Conservation (phyloP, 2,797 vertebrate genomes). For the Masticophis lateralis region DNA sequence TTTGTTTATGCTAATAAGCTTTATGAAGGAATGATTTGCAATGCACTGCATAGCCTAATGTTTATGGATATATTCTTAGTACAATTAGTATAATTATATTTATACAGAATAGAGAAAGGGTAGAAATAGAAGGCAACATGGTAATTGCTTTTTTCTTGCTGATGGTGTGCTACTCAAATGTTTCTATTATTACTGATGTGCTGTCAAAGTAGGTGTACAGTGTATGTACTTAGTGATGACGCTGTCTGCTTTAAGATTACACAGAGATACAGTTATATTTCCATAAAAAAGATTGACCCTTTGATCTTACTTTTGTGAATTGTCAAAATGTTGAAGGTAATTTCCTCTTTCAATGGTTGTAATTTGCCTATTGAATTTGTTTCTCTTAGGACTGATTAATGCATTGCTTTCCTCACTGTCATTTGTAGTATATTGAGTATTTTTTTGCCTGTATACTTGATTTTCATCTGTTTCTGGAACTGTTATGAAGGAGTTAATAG, state of each 20-base stretch:
- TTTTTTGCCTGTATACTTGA: constrained; percentile 40
- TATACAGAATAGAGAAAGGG: not conserved
- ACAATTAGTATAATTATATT: not conserved
- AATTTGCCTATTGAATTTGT: not conserved
- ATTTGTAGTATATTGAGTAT: constrained; percentile 46
- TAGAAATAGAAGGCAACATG: not conserved
- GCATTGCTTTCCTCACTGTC: constrained; percentile 22
- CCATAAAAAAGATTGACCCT: constrained; percentile 3
- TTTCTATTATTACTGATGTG: not conserved
- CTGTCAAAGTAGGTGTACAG: not conserved
- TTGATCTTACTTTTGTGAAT: constrained; percentile 73
- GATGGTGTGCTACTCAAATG: not conserved
- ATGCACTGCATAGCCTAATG: not conserved
- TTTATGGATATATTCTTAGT: not conserved
- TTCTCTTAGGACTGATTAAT: constrained; percentile 13
- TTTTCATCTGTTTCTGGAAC: constrained; percentile 51
- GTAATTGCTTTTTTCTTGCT: not conserved
- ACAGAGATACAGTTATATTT: not conserved
- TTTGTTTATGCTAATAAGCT: not conserved
- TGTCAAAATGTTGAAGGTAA: constrained; percentile 39
- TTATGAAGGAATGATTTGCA: not conserved
- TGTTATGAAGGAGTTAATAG: constrained; percentile 50
- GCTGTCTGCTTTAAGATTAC: not conserved
- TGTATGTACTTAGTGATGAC: not conserved
- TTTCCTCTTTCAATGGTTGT: constrained; percentile 33